These are phyloP conservation scores for Operophtera brumata DNA, from an alignment of 2,888 invertebrate species.

Conservation along the genomic window DNA sequence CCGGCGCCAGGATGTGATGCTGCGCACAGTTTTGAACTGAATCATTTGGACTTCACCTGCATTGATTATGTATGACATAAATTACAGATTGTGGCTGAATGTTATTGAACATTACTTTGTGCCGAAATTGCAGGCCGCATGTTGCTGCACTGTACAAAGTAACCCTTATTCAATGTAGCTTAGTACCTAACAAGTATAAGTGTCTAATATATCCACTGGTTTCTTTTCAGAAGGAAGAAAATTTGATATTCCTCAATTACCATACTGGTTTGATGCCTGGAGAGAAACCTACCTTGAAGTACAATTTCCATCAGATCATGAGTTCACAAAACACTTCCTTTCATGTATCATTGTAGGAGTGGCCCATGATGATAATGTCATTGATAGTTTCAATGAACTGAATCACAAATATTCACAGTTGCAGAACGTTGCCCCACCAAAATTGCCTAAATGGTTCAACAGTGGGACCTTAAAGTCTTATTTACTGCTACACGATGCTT, in stretches of 20 bases:
- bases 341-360: conserved; percentile 90
- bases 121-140: too few relatives aligned
- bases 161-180: too few relatives aligned
- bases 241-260: conserved; percentile 86
- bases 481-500: conserved; percentile 92
- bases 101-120: background rate
- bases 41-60: too few relatives aligned
- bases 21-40: too few relatives aligned
- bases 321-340: conserved; percentile 94
- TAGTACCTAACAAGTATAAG: too few relatives aligned
- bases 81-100: background rate
- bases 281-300: conserved; percentile 93
- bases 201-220: too few relatives aligned
- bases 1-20: too few relatives aligned
- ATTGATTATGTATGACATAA: too few relatives aligned
- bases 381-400: conserved; percentile 90
- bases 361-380: conserved; percentile 86
- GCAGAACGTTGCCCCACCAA: conserved; percentile 86
- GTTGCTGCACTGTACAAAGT: too few relatives aligned
- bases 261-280: conserved; percentile 98
- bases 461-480: conserved; percentile 92
- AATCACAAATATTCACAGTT: conserved; percentile 90
- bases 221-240: conserved; percentile 74
- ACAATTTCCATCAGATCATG: conserved; percentile 95
- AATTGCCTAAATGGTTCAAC: conserved; percentile 91